Evolutionary conservation across 2,113 vertebrate genomes (phyloP).

Genomic region (Pelodiscus sinensis): DNA sequence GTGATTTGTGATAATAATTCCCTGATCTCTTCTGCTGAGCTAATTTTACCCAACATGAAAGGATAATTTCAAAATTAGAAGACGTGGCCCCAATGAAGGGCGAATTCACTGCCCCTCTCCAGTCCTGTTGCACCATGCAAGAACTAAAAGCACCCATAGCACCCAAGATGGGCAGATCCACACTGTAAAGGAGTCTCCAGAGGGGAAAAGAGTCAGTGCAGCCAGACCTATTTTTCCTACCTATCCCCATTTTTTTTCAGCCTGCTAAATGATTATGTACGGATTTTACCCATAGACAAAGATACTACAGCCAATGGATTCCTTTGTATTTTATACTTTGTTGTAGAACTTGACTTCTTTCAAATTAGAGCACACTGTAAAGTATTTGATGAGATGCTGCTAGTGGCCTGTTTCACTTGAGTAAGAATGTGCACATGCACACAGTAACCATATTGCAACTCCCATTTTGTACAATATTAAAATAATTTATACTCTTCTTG

Average conservation of each 20-base stretch:
- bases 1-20: not conserved
- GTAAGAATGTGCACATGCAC: accelerated
- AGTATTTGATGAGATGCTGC: accelerated
- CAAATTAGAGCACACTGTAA: not conserved
- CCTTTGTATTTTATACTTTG: not conserved
- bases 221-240: not conserved
- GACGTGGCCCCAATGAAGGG: too few relatives aligned
- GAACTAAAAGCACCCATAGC: not conserved
- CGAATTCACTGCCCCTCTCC: not conserved
- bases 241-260: not conserved
- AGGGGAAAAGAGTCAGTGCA: not conserved
- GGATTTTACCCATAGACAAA: not conserved
- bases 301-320: not conserved
- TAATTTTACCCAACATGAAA: not conserved
- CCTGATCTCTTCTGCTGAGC: not conserved
- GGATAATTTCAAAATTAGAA: not conserved
- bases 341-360: not conserved
- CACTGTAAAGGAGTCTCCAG: not conserved
- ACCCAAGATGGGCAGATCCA: not conserved
- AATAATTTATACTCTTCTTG: not conserved
- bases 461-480: not conserved
- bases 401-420: not conserved
- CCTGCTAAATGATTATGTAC: not conserved
- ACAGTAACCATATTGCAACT: not conserved
- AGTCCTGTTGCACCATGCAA: not conserved